phyloP scores from a whole-genome alignment of 2,797 vertebrate genomes.

The Urocyon cinereoargenteus region DNA sequence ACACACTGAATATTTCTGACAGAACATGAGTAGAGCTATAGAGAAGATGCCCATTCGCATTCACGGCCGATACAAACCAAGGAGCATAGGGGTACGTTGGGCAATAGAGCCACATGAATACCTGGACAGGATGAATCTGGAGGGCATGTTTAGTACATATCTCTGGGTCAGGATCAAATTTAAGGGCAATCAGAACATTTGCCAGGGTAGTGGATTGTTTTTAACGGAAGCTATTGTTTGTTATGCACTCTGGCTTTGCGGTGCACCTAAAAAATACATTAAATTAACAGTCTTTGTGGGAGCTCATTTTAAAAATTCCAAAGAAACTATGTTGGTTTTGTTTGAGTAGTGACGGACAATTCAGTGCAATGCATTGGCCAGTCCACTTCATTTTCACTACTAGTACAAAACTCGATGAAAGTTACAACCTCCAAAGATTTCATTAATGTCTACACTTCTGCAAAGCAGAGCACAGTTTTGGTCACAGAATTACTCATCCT shows the following conservation, averaged over 20 bases:
- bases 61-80: background rate
- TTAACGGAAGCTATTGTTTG: background rate
- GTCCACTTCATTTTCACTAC: background rate
- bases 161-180: background rate
- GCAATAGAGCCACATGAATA: background rate
- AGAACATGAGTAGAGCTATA: constrained; percentile 1
- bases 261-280: background rate
- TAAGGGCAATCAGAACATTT: background rate
- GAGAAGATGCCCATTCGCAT: background rate
- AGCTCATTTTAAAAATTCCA: background rate
- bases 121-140: background rate
- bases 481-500: constrained; percentile 14
- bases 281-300: background rate
- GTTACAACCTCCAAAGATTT: background rate
- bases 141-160: background rate
- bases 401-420: background rate
- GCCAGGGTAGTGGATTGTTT: background rate
- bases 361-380: background rate
- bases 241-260: background rate
- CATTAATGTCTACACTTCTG: background rate
- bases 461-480: constrained; percentile 40
- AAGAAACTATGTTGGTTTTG: background rate
- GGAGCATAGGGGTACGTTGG: background rate
- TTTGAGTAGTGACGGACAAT: background rate
- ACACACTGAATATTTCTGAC: background rate